A percentile compares a stretch with the other conserved stretches of the same genome.
These are phyloP conservation scores for Tigriopus californicus DNA, from an alignment of 2,888 invertebrate genomes.

Conservation along the genomic window DNA sequence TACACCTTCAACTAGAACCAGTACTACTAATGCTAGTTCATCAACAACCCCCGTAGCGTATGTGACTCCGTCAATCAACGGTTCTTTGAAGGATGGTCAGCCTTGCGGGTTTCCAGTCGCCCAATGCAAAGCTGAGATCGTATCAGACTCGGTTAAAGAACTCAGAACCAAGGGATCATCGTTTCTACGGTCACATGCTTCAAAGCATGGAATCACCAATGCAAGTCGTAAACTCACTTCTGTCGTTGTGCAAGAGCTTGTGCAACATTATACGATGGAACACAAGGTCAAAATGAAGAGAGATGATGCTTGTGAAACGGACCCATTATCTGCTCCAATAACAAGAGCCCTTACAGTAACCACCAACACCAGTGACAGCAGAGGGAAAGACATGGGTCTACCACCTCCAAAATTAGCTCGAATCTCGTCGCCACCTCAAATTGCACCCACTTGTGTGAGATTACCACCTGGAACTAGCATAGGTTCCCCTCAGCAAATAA, in stretches of 20 bases:
- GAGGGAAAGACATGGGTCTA: too few relatives aligned
- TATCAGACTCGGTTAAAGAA: neutral
- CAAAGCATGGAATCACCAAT: conserved; percentile 8
- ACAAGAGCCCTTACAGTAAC: too few relatives aligned
- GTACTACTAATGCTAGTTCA: too few relatives aligned
- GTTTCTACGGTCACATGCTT: conserved; percentile 8
- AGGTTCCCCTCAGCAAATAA: neutral
- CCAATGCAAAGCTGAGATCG: neutral
- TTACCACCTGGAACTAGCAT: neutral
- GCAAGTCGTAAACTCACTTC: conserved; percentile 6
- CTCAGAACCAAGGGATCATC: conserved; percentile 1
- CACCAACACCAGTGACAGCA: too few relatives aligned
- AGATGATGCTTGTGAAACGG: neutral
- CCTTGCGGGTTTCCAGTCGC: neutral
- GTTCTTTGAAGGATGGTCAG: neutral
- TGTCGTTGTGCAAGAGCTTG: neutral
- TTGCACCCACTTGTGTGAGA: neutral
- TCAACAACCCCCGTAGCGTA: too few relatives aligned
- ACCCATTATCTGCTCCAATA: too few relatives aligned
- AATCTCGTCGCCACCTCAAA: neutral
- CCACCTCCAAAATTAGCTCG: neutral
- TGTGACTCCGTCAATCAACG: too few relatives aligned
- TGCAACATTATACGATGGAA: neutral
- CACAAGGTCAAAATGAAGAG: neutral
- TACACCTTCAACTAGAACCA: too few relatives aligned